Base-by-base conservation (phyloP, 2,888 invertebrate species). In the Clepsis dumicolana region DNA sequence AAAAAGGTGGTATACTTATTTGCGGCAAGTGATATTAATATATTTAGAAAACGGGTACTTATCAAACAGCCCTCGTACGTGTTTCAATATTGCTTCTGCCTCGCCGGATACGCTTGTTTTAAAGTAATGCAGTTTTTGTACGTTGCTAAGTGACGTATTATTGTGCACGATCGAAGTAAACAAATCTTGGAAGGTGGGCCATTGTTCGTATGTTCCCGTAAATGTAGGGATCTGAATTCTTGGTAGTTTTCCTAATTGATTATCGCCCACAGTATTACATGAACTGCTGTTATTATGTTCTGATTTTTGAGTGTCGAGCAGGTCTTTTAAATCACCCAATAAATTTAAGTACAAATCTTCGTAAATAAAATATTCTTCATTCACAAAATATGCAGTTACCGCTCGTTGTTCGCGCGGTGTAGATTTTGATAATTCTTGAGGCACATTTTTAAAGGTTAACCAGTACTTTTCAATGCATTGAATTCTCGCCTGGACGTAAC, bases 331-430 rank as follows among this genome's bases (percentile, higher is more conserved):
- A 16, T 53, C 53, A 16, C 53, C 61, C 41, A 53, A 27, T 32
- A 63, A 10, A 12, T 48, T 50, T 50, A 65, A 25, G 29, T 64
- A 65, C 38, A 63, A 24, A 50, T 72, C 65, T 61, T 72, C 72
- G 24, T 41, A 38, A 50, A 61, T 21, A 8, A 32, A 70, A 60
- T 44, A 67, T 12, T 70, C 66, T 32, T 70, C 67, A 12, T 72
- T 72, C 2, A 64, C 61, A 16, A 69, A 66, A 52, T 71, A 71
- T 10, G 64, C 61, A 10, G 65, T 48, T n/a, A 27, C 18, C 2
- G 50, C 50, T 32, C 32, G 48, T 21, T 32, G 29, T 61, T 48
- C 48, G 3, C 24, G 18, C 2, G 48, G 48, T 16, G 24, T 21
- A 48, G 7, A 48, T 21, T 48, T 48, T 1, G 24, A 4, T 10